A percentile compares a stretch with the other conserved stretches of the same genome.
Evolutionary conservation across 1,140 invertebrate genomes (phyloP).

Genomic region (Nephila pilipes): DNA sequence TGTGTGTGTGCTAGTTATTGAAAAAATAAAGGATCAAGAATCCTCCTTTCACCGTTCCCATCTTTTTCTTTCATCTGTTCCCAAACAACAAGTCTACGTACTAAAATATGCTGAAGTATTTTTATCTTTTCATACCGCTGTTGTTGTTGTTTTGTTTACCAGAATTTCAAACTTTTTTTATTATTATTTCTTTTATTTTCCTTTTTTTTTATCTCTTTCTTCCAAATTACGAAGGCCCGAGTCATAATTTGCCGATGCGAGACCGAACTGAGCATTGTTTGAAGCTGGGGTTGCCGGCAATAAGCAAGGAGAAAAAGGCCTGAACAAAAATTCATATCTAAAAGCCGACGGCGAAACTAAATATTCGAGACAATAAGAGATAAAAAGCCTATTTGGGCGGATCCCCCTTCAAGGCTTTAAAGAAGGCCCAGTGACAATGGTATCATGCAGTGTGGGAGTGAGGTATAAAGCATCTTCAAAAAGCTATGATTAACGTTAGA

Average conservation of each 20-base stretch:
- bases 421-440: constrained; percentile 39
- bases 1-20: constrained; percentile 8
- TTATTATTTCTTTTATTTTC: neutral
- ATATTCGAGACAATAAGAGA: constrained; percentile 51
- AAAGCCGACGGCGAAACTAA: constrained; percentile 46
- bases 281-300: constrained; percentile 35
- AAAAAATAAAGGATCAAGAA: neutral
- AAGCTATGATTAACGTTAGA: constrained; percentile 61
- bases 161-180: neutral
- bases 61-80: neutral
- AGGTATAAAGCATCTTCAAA: constrained; percentile 47
- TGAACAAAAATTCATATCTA: constrained; percentile 49
- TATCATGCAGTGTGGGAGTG: constrained; percentile 53
- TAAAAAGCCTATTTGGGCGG: constrained; percentile 61
- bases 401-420: constrained; percentile 37
- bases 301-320: neutral
- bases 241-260: constrained; percentile 12
- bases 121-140: neutral
- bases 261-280: constrained; percentile 15
- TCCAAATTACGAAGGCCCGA: neutral
- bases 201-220: neutral
- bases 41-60: neutral
- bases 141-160: constrained; percentile 9
- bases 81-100: constrained; percentile 21
- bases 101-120: neutral